A percentile compares a stretch with the other conserved stretches of the same genome.
Conservation (phyloP, 1,140 invertebrate species). For the Halyomorpha halys region DNA sequence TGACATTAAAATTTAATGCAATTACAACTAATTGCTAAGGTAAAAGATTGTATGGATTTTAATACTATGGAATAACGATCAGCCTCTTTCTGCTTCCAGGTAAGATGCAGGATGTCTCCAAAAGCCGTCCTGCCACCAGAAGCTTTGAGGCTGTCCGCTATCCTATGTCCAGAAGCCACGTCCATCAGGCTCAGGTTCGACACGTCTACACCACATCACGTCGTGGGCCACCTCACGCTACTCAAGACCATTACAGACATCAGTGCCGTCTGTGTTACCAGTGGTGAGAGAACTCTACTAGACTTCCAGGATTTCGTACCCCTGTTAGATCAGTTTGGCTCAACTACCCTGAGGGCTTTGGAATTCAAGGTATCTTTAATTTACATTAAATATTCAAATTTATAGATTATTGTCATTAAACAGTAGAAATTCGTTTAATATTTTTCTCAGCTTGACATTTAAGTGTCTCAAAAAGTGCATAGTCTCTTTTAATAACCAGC, state of each 20-base stretch:
- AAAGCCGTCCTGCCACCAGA: slow-evolving; percentile 31
- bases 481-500: too few relatives aligned
- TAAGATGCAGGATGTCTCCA: slow-evolving; percentile 30
- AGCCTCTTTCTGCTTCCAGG: slow-evolving; percentile 30
- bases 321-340: slow-evolving; percentile 31
- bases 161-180: slow-evolving; percentile 31
- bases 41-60: too few relatives aligned
- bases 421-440: too few relatives aligned
- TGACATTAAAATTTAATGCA: too few relatives aligned
- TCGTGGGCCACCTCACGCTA: slow-evolving; percentile 28
- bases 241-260: slow-evolving; percentile 30
- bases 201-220: slow-evolving; percentile 32
- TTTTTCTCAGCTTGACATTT: too few relatives aligned
- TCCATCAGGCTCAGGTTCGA: slow-evolving; percentile 30
- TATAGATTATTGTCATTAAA: too few relatives aligned
- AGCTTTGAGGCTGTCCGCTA: slow-evolving; percentile 30
- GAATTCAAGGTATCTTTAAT: slow-evolving; percentile 32
- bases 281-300: slow-evolving; percentile 31
- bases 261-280: slow-evolving; percentile 34
- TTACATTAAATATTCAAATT: too few relatives aligned
- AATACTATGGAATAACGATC: too few relatives aligned
- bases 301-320: slow-evolving; percentile 33
- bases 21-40: too few relatives aligned
- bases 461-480: too few relatives aligned
- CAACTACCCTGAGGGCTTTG: slow-evolving; percentile 26